These are phyloP conservation scores for Anableps anableps DNA, from an alignment of 2,797 vertebrate species.

Conservation along the genomic window DNA sequence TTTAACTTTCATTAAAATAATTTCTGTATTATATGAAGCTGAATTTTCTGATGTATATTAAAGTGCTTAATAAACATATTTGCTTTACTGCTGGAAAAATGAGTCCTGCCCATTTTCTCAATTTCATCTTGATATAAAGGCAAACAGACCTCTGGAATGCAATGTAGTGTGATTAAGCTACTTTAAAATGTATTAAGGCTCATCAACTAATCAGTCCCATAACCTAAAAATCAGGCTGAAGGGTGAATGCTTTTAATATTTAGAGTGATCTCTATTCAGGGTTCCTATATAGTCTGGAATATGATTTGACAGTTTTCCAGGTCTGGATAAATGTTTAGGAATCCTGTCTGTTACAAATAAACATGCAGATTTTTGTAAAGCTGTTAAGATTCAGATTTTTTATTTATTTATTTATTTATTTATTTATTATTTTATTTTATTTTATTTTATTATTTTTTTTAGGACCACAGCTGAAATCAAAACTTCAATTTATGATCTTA, in stretches of 20 bases:
- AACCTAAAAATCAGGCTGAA: neutral
- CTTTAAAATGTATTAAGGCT: neutral
- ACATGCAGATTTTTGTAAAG: too few relatives aligned
- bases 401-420: too few relatives aligned
- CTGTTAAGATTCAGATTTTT: too few relatives aligned
- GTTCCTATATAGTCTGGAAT: neutral
- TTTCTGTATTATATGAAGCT: conserved; percentile 97
- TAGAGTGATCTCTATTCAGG: too few relatives aligned
- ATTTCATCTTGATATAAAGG: neutral
- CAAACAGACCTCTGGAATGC: neutral
- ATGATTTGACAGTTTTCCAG: neutral
- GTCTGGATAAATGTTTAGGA: neutral
- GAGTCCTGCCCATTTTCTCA: conserved; percentile 2
- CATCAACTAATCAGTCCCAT: neutral
- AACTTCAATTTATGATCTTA: too few relatives aligned
- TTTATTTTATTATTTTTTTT: too few relatives aligned
- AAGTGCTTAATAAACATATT: conserved; percentile 99
- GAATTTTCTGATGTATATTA: conserved; percentile 96
- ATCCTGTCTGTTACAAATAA: too few relatives aligned
- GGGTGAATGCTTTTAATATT: neutral
- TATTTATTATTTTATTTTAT: too few relatives aligned
- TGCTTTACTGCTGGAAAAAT: conserved; percentile 92
- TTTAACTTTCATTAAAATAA: conserved; percentile 94
- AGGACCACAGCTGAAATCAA: too few relatives aligned
- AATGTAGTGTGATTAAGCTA: neutral